Conservation (phyloP, 1,140 invertebrate genomes). For the Spodoptera frugiperda region DNA sequence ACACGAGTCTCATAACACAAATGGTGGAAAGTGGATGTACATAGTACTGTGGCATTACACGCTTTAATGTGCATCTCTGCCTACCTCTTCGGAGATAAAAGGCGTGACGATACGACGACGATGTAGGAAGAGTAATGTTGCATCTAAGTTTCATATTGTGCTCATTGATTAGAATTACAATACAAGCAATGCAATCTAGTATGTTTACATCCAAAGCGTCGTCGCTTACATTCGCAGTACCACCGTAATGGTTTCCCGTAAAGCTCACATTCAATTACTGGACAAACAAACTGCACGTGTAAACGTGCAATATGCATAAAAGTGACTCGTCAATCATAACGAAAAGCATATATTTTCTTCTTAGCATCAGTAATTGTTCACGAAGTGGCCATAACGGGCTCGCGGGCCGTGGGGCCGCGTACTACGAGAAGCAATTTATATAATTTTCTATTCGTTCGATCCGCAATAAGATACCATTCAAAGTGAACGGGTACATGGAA, state of each 20-base stretch:
- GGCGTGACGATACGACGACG: too few species aligned
- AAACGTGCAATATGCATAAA: constrained; percentile 24
- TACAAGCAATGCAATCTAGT: too few species aligned
- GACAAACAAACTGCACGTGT: constrained; percentile 18
- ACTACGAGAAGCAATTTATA: constrained; percentile 68
- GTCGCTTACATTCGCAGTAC: too few species aligned
- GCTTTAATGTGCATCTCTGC: too few species aligned
- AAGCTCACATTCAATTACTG: not conserved
- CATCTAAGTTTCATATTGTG: too few species aligned
- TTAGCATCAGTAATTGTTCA: constrained; percentile 59
- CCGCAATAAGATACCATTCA: constrained; percentile 64
- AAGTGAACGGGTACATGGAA: constrained; percentile 66
- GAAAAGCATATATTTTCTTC: constrained; percentile 54
- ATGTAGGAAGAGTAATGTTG: too few species aligned
- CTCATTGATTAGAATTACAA: too few species aligned
- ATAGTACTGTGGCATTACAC: too few species aligned
- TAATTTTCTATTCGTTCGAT: constrained; percentile 70
- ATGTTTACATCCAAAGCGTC: too few species aligned
- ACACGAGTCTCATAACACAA: too few species aligned
- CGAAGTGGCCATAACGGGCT: constrained; percentile 48
- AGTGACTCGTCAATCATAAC: constrained; percentile 33
- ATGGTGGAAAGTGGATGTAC: too few species aligned
- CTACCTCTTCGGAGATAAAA: too few species aligned
- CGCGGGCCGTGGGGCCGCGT: constrained; percentile 48
- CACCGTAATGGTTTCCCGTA: not conserved